Evolutionary conservation across 2,888 invertebrate species (phyloP).

Genomic region (Lasioglossum vierecki): DNA sequence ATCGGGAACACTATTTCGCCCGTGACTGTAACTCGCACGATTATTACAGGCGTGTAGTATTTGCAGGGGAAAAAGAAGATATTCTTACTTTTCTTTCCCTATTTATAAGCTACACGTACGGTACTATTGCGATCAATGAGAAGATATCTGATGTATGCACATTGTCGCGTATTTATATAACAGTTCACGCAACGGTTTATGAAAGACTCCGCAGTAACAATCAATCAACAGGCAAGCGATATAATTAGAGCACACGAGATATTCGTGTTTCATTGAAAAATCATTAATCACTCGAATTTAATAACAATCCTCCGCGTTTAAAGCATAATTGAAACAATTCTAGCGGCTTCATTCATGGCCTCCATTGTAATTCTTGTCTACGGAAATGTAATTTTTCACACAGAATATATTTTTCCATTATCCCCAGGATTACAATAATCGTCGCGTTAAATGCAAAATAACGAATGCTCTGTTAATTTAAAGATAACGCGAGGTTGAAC

Average conservation of each 20-base stretch:
- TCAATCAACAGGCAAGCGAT: neutral
- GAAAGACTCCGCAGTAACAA: neutral
- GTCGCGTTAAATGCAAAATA: too few relatives aligned
- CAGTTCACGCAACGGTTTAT: neutral
- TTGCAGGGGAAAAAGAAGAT: neutral
- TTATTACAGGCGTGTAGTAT: neutral
- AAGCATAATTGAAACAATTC: neutral
- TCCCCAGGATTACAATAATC: too few relatives aligned
- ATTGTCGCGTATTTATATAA: neutral
- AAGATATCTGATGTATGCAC: neutral
- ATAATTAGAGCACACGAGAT: neutral
- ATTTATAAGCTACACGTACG: neutral
- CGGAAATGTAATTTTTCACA: neutral
- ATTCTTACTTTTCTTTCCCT: constrained; percentile 1
- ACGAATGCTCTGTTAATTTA: too few relatives aligned
- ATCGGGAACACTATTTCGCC: neutral
- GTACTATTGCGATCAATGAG: neutral
- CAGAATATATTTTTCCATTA: too few relatives aligned
- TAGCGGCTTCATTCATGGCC: too few relatives aligned
- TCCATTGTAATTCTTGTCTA: neutral
- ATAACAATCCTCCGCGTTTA: neutral
- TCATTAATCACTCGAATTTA: neutral
- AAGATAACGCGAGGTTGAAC: too few relatives aligned
- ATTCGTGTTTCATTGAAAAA: neutral
- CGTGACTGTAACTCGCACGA: neutral